A percentile compares a stretch with the other conserved stretches of the same genome.
These are phyloP conservation scores for Alexandromys fortis DNA, from an alignment of 2,113 vertebrate species.

Conservation along the genomic window DNA sequence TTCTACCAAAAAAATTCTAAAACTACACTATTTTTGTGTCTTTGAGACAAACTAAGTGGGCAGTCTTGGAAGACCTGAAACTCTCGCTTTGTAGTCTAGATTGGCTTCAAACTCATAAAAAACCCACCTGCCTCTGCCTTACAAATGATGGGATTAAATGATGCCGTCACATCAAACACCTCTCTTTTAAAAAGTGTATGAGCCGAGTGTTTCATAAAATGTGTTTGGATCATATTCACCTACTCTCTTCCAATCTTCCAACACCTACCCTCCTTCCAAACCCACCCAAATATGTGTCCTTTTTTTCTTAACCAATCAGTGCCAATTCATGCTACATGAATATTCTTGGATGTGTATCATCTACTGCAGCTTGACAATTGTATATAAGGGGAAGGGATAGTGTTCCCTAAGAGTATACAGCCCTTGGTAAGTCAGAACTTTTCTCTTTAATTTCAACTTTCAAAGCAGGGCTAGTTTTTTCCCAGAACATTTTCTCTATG, in stretches of 20 bases:
- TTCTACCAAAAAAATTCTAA: background rate
- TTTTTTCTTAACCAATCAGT: background rate
- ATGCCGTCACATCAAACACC: background rate
- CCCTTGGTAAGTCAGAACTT: background rate
- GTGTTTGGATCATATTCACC: background rate
- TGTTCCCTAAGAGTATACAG: background rate
- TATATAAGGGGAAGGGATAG: background rate
- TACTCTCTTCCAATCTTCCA: background rate
- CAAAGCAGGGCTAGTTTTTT: background rate
- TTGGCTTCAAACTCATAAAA: background rate
- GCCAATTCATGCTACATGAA: background rate
- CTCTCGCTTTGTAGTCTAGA: background rate
- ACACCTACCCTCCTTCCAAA: too few relatives aligned
- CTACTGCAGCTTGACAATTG: background rate
- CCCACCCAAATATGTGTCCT: background rate
- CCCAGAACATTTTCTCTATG: background rate
- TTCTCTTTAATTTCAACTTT: background rate
- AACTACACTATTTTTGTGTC: background rate
- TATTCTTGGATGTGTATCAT: background rate
- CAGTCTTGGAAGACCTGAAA: background rate
- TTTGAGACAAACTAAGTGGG: background rate
- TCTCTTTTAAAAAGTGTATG: background rate
- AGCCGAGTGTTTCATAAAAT: background rate
- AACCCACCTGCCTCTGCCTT: background rate
- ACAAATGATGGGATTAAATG: background rate